Conservation (phyloP, 2,797 vertebrate genomes). For the Agapornis canus region DNA sequence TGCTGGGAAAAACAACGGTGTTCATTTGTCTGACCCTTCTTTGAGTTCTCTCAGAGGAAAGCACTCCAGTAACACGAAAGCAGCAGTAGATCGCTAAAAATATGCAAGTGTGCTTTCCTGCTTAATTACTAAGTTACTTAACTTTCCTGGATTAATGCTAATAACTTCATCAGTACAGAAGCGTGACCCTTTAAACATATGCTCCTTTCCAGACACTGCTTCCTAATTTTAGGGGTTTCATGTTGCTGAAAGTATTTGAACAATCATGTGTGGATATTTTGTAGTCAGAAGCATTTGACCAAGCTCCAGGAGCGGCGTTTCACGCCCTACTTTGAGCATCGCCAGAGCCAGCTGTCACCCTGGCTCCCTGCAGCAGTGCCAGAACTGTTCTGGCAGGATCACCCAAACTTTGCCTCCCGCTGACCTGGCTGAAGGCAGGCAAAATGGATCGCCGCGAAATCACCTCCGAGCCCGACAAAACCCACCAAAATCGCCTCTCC, state of each 20-base stretch:
- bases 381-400: constrained; percentile 52
- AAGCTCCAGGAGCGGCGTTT: constrained; percentile 80
- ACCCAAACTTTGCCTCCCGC: constrained; percentile 2
- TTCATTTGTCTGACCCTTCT: constrained; percentile 21
- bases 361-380: constrained; percentile 53
- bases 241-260: constrained; percentile 77
- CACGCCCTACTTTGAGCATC: constrained; percentile 75
- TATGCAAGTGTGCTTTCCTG: constrained; percentile 59
- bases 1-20: background rate
- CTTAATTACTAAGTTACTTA: constrained; percentile 70
- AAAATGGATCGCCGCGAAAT: constrained; percentile 74
- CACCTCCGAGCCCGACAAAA: constrained; percentile 59
- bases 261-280: constrained; percentile 77
- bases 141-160: constrained; percentile 62
- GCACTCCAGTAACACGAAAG: constrained; percentile 23
- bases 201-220: constrained; percentile 69
- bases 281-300: constrained; percentile 81
- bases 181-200: constrained; percentile 57
- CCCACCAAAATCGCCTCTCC: constrained; percentile 76
- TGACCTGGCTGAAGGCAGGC: constrained; percentile 66
- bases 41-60: constrained; percentile 54
- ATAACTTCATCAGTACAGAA: constrained; percentile 45
- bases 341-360: constrained; percentile 72
- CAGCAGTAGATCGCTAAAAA: constrained; percentile 43
- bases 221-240: constrained; percentile 82